Conservation (phyloP, 1,140 invertebrate genomes). For the Drosophila mojavensis region DNA sequence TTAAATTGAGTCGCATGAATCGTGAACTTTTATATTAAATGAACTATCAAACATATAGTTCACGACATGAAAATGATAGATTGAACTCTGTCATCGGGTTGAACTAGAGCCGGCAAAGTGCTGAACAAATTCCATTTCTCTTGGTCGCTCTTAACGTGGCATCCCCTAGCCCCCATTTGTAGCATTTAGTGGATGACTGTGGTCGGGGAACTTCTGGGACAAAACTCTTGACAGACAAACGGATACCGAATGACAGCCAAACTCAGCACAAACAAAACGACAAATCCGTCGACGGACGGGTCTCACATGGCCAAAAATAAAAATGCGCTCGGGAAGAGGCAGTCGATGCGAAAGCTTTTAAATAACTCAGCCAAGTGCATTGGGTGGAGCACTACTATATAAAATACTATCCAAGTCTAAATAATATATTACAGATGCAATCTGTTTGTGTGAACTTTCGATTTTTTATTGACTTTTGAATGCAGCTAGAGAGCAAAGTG, state of each 20-base stretch:
- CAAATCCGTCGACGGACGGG: conserved; percentile 68
- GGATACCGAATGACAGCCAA: conserved; percentile 61
- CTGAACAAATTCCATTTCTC: too few relatives aligned
- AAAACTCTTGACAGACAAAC: conserved; percentile 54
- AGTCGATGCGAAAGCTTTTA: conserved; percentile 24
- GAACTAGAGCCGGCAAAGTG: too few relatives aligned
- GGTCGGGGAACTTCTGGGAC: conserved; percentile 7
- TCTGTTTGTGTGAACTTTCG: conserved; percentile 17
- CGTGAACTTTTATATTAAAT: too few relatives aligned
- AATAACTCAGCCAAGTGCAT: conserved; percentile 36
- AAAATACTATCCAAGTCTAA: not conserved
- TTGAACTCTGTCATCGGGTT: too few relatives aligned
- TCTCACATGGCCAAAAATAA: conserved; percentile 74
- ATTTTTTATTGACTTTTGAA: conserved; percentile 47
- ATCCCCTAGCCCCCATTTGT: not conserved
- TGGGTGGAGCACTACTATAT: conserved; percentile 10
- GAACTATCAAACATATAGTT: too few relatives aligned
- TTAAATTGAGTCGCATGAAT: too few relatives aligned
- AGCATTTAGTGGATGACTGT: conserved; percentile 15
- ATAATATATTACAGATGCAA: too few relatives aligned
- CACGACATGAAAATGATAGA: too few relatives aligned
- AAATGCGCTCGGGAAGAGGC: conserved; percentile 55
- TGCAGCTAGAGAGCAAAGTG: conserved; percentile 32
- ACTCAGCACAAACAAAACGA: conserved; percentile 71
- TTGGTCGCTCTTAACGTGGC: not conserved